phyloP scores from a whole-genome alignment of 2,888 invertebrate species.

The Synanthedon andrenaeformis region DNA sequence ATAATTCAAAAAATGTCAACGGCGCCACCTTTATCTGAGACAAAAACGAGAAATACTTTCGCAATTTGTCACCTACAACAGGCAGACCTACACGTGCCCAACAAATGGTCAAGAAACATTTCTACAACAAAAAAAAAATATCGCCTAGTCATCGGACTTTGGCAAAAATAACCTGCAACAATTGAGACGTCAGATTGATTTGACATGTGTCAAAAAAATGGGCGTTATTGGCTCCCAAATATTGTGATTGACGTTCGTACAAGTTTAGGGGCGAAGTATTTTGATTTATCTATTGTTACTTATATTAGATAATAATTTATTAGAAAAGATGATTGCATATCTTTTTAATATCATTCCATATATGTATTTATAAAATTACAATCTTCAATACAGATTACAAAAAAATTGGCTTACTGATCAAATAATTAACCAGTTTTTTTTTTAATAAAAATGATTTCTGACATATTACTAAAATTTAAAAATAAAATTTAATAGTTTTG shows the following conservation, averaged over 20 bases:
- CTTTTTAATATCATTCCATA: conserved; percentile 1
- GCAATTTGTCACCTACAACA: conserved; percentile 18
- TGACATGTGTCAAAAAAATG: conserved; percentile 55
- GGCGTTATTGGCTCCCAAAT: conserved; percentile 40
- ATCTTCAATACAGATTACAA: conserved; percentile 15
- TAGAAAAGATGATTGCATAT: not conserved
- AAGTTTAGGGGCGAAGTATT: conserved; percentile 27
- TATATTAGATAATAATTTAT: no score
- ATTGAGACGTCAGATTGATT: conserved; percentile 53
- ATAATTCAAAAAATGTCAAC: not conserved
- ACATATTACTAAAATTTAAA: no score
- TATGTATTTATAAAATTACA: conserved; percentile 6
- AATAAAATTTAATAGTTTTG: no score
- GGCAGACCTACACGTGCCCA: conserved; percentile 10
- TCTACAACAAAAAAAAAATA: conserved; percentile 9
- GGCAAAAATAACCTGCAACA: conserved; percentile 23
- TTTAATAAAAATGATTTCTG: not conserved
- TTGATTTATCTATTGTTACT: not conserved
- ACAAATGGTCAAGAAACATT: not conserved
- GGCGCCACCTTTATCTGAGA: conserved; percentile 14
- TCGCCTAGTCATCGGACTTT: conserved; percentile 15
- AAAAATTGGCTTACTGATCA: conserved; percentile 10
- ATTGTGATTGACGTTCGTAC: conserved; percentile 30
- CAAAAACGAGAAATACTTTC: conserved; percentile 14
- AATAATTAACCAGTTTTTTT: conserved; percentile 3